phyloP scores from a whole-genome alignment of 2,113 vertebrate species.

The Chiloscyllium plagiosum region DNA sequence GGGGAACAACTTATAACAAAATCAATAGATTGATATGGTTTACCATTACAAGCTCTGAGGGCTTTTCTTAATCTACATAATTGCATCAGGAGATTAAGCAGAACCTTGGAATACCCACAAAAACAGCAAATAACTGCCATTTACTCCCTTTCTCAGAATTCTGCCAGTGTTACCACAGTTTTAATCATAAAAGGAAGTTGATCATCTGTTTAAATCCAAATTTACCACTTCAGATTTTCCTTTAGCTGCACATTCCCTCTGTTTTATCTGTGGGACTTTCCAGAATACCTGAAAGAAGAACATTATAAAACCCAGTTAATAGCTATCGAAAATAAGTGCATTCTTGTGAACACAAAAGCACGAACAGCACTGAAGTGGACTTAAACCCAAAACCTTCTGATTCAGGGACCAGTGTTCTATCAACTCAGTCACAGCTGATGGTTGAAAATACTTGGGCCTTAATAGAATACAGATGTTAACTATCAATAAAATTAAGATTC shows the following conservation, averaged over 20 bases:
- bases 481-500: neutral
- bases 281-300: slow-evolving; percentile 66
- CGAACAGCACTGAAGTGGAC: neutral
- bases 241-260: slow-evolving; percentile 72
- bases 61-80: neutral
- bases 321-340: neutral
- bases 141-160: neutral
- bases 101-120: neutral
- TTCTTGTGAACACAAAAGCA: neutral
- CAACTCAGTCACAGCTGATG: no score
- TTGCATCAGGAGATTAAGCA: neutral
- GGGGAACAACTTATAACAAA: neutral
- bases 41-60: neutral
- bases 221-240: slow-evolving; percentile 90
- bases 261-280: slow-evolving; percentile 72
- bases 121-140: neutral
- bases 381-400: no score
- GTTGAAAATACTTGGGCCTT: neutral
- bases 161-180: neutral
- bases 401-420: no score
- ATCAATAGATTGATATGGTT: neutral
- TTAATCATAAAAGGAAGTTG: neutral
- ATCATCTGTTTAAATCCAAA: neutral
- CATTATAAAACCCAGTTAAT: slow-evolving; percentile 14
- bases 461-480: neutral